Base-by-base conservation (phyloP, 2,797 vertebrate genomes). In the Iguana delicatissima region DNA sequence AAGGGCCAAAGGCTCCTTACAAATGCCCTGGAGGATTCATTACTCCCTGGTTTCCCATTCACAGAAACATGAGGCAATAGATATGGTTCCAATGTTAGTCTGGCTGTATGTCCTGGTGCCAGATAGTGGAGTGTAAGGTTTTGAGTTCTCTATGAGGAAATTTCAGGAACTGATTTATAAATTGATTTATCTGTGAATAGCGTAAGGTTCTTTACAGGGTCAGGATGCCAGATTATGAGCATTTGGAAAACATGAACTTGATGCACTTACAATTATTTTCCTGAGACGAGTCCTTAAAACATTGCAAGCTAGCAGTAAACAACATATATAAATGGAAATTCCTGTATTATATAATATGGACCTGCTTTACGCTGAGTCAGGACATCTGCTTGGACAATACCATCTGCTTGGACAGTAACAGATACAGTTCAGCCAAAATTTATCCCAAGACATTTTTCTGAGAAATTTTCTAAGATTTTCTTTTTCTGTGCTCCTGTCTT, bases 391-490 rank as follows among this genome's bases (percentile, higher is more conserved):
- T 59, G n/a, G 80, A 82, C 80, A 62, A 57, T 57, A 59, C 18
- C 42, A 72, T 62, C 80, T 82, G 20, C 80, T 62, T 82, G 57
- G 57, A 82, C 57, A 62, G 80, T 57, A 59, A 62, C n/a, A 14
- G 80, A 20, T 59, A 38, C 3, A 26, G 20, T 57, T 82, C n/a
- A 14, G 80, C 57, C 80, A 82, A 59, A 81, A 62, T 82, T 35
- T 82, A 52, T 80, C 79, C 29, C 55, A 81, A 81, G 80, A 81
- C 52, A 81, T 81, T 81, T 59, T 81, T 59, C 80, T 81, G 55
- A 81, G 55, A 81, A 81, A 81, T 57, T n/a, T 6, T 57, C 16
- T 24, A 57, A n/a, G 55, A 82, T 82, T 82, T 3, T 38, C 18
- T 59, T 57, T 57, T 29, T 79, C 14, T 74, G 14, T 29, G 13